Base-by-base conservation (phyloP, 2,888 invertebrate species). In the Tiliacea aurago region DNA sequence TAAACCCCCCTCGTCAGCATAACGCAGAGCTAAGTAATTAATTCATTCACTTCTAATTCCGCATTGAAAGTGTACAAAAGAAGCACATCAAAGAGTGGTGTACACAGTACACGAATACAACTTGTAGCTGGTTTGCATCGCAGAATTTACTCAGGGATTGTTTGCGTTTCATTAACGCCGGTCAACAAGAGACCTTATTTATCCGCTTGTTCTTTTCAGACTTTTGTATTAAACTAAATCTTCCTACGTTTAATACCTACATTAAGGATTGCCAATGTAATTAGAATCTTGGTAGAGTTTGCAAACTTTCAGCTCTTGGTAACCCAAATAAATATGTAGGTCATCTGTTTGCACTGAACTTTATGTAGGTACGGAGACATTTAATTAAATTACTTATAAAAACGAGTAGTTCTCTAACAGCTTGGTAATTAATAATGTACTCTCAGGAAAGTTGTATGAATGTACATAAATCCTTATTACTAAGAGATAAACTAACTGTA, bases 141-240 rank as follows among this genome's bases (percentile, higher is more conserved):
- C 85, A 87, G 90, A 90, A 91, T 91, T 92, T 92, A 89, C 91
- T 89, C 85, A 83, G 69, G 90, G 86, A 91, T 91, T 93, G 92
- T 94, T 94, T 93, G 94, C 92, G 92, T 94, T 94, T 94, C 94
- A 94, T 95, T 94, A 94, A 90, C 90, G 90, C 85, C 86, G 90
- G 93, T 92, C 94, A 94, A 94, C 93, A 93, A 89, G 90, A 91
- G 90, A 91, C 91, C 90, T 93, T 92, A 93, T 93, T 94, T 93
- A 91, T 91, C 88, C 86, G 85, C 81, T 89, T 87, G 88, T 90
- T 89, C 88, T 88, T 89, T 87, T 86, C 85, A 86, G 84, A 88
- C 84, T 89, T 89, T 85, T 86, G 87, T 88, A 85, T 88, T 74
- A 75, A 84, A 88, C 89, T 86, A 63, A 78, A 71, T 72, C 66